Evolutionary conservation across 2,797 vertebrate species (phyloP).

Genomic region (Pachyuromys duprasi): DNA sequence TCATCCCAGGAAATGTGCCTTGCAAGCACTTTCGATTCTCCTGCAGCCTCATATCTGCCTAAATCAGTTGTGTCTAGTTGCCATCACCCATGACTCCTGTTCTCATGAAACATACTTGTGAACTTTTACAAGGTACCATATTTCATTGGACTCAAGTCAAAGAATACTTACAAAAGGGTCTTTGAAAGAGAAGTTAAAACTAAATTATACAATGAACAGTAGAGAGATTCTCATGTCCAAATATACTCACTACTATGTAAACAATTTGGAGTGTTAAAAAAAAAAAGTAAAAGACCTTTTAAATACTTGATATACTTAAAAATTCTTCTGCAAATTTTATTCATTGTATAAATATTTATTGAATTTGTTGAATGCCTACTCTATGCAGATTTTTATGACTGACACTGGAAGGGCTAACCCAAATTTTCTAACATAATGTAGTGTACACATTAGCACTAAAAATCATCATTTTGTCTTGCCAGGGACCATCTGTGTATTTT

Average conservation of each 20-base stretch:
- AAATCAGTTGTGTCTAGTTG: neutral
- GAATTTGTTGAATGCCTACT: slow-evolving; percentile 23
- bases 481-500: neutral
- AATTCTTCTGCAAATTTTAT: slow-evolving; percentile 46
- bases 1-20: neutral
- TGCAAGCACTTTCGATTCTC: neutral
- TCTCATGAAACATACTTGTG: neutral
- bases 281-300: neutral
- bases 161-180: neutral
- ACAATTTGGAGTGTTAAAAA: slow-evolving; percentile 5
- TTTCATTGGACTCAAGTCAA: slow-evolving; percentile 38
- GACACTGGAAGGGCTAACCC: neutral
- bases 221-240: neutral
- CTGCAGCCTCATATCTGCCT: neutral
- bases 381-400: slow-evolving; percentile 17
- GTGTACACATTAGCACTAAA: neutral
- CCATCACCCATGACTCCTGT: neutral
- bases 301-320: slow-evolving; percentile 40
- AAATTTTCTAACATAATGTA: slow-evolving; percentile 4
- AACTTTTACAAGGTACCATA: neutral
- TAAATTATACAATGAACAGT: neutral
- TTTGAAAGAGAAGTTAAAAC: slow-evolving; percentile 30
- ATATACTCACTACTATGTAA: slow-evolving; percentile 9
- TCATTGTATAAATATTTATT: slow-evolving; percentile 49
- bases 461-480: neutral